Evolutionary conservation across 2,888 invertebrate species (phyloP).

Genomic region (Sylvicola fuscatus): DNA sequence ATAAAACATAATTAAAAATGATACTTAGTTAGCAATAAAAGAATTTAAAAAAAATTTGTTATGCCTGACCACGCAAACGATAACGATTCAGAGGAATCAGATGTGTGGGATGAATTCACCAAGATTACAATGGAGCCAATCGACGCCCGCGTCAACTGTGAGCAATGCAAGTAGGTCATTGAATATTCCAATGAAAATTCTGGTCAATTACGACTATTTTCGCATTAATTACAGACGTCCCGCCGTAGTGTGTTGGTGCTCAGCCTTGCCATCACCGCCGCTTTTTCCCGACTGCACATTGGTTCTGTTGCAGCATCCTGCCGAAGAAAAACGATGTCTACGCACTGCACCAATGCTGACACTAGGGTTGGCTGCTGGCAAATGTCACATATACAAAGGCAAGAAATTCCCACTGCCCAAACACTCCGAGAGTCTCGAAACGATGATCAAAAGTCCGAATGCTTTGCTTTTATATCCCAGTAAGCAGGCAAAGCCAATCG

Average conservation of each 20-base stretch:
- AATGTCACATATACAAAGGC: constrained; percentile 39
- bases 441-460: constrained; percentile 41
- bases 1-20: too few relatives aligned
- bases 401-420: constrained; percentile 59
- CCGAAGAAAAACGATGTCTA: constrained; percentile 74
- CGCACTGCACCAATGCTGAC: constrained; percentile 80
- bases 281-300: constrained; percentile 48
- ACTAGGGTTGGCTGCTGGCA: constrained; percentile 47
- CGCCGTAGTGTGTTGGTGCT: constrained; percentile 74
- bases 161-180: constrained; percentile 45
- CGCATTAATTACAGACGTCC: constrained; percentile 50
- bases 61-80: too few relatives aligned
- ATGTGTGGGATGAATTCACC: constrained; percentile 48
- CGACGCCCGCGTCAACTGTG: constrained; percentile 45
- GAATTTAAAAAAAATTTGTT: too few relatives aligned
- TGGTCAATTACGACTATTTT: not conserved
- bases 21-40: too few relatives aligned
- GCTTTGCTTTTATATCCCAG: constrained; percentile 69
- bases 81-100: constrained; percentile 17
- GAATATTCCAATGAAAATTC: not conserved
- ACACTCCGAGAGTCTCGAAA: constrained; percentile 38
- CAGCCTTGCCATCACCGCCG: constrained; percentile 50
- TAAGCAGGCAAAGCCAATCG: constrained; percentile 46
- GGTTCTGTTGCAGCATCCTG: constrained; percentile 78
- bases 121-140: constrained; percentile 61